phyloP scores from a whole-genome alignment of 2,888 invertebrate species.

The Malthinus flaveolus region DNA sequence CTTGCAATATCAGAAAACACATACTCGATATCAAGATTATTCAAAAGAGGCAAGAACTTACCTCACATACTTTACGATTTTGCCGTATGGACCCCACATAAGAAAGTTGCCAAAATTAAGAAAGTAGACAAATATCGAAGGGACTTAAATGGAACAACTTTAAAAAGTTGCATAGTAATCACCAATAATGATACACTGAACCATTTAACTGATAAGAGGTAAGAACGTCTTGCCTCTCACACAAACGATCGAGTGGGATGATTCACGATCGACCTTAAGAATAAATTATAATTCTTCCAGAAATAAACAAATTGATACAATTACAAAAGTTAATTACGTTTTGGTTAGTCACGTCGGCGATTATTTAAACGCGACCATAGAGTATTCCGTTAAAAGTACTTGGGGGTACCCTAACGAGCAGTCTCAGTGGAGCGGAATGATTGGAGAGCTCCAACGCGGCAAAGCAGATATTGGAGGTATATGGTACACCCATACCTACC shows the following conservation, averaged over 20 bases:
- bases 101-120: not conserved
- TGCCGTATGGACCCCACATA: conserved; percentile 37
- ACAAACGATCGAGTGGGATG: not conserved
- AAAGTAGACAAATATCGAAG: conserved; percentile 51
- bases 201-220: conserved; percentile 64
- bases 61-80: conserved; percentile 38
- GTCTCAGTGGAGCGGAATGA: conserved; percentile 67
- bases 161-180: conserved; percentile 62
- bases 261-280: not conserved
- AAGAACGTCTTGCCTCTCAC: not conserved
- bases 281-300: conserved; percentile 32
- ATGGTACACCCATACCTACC: not conserved
- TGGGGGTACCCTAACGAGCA: conserved; percentile 66
- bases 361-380: conserved; percentile 61
- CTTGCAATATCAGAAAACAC: conserved; percentile 38
- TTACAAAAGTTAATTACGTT: conserved; percentile 66
- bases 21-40: conserved; percentile 49
- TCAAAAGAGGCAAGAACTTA: conserved; percentile 34
- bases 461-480: conserved; percentile 56
- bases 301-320: conserved; percentile 60
- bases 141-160: conserved; percentile 55
- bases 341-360: conserved; percentile 58
- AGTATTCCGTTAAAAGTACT: conserved; percentile 58
- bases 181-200: conserved; percentile 63
- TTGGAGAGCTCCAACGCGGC: conserved; percentile 61